Base-by-base conservation (phyloP, 2,888 invertebrate genomes). In the Aproaerema taeniolella region DNA sequence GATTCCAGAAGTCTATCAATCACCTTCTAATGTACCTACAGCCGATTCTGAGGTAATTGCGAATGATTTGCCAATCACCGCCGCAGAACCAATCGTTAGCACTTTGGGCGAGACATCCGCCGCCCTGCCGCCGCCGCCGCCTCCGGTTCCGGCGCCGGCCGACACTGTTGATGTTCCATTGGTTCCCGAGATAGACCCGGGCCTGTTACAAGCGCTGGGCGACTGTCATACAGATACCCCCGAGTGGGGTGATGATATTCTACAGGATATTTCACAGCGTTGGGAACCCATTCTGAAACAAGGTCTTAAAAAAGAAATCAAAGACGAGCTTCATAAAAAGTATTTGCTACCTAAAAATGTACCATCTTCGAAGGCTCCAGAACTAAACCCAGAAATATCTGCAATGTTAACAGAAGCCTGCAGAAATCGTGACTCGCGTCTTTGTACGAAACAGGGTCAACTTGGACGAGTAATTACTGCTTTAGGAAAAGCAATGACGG, bases 401-500 rank as follows among this genome's bases (percentile, higher is more conserved):
- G 16, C 31, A 9, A 16, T 31, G 31, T 15, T 31, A n/a, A n/a
- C n/a, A 2, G 31, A 31, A 8, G n/a, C 31, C 9, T 31, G 16
- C 3, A 15, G 10, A 16, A n/a, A n/a, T 1, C n/a, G 39, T 11
- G 43, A 39, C 26, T 31, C 39, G 15, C n/a, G 38, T 7, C 6
- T 44, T 2, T 20, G 35, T 0, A 29, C 28, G 8, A 44, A 44
- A 13, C 44, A 44, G 25, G 17, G 36, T 11, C 44, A 44, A 31
- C 17, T 44, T 3, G 44, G 44, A 2, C 38, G 15, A 31, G 12
- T 41, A 6, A 11, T 43, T 2, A 31, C 43, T 2, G 41, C 38
- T 6, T 28, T 44, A 29, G 44, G 44, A 1, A 41, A 41, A 16
- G 44, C 44, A 15, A 13, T 44, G 13, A 28, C 41, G 8, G 13